These are phyloP conservation scores for Marmota monax DNA, from an alignment of 2,113 vertebrate species.

Conservation along the genomic window DNA sequence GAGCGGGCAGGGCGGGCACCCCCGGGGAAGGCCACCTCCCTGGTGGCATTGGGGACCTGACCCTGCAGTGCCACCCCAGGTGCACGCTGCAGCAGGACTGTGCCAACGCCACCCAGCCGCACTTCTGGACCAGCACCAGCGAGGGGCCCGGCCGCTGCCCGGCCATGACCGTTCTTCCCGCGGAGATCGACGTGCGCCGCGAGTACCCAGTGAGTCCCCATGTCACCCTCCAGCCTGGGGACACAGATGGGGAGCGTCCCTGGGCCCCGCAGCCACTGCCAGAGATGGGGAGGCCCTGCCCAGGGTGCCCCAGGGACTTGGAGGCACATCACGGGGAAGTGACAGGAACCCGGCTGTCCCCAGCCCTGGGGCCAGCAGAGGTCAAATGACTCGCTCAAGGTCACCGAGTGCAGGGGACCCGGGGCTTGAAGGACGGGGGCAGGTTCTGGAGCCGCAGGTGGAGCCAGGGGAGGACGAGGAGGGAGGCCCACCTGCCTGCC, in stretches of 20 bases:
- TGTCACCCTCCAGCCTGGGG: too few relatives aligned
- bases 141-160: constrained; percentile 94
- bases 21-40: too few relatives aligned
- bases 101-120: constrained; percentile 84
- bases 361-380: neutral
- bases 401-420: too few relatives aligned
- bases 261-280: neutral
- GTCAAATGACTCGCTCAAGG: too few relatives aligned
- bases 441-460: too few relatives aligned
- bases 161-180: constrained; percentile 93
- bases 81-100: constrained; percentile 95
- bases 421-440: too few relatives aligned
- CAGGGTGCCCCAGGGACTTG: neutral
- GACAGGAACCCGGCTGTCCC: too few relatives aligned
- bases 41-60: neutral
- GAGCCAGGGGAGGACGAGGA: too few relatives aligned
- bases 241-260: too few relatives aligned
- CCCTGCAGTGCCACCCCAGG: constrained; percentile 71
- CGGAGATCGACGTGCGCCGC: constrained; percentile 90
- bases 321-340: neutral
- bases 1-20: neutral
- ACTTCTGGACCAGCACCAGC: constrained; percentile 93
- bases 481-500: too few relatives aligned
- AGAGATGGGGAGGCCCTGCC: neutral
- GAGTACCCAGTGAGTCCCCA: constrained; percentile 89